A percentile compares a stretch with the other conserved stretches of the same genome.
Evolutionary conservation across 1,140 invertebrate species (phyloP).

Genomic region (Halyomorpha halys): DNA sequence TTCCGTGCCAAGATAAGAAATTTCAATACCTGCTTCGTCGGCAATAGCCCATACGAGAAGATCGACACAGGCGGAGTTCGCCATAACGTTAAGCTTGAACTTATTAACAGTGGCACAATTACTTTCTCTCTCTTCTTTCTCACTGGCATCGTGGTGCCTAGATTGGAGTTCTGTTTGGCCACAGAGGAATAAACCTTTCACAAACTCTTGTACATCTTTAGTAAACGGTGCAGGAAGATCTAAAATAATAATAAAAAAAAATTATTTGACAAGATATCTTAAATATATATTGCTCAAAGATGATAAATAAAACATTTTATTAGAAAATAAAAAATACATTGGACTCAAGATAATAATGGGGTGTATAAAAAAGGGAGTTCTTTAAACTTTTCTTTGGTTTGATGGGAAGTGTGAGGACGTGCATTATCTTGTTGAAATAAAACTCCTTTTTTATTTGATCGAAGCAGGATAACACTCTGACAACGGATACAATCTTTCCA

Average conservation of each 20-base stretch:
- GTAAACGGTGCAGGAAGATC: constrained; percentile 83
- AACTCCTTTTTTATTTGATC: too few relatives aligned
- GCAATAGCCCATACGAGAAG: constrained; percentile 93
- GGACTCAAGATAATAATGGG: too few relatives aligned
- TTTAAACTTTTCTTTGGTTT: too few relatives aligned
- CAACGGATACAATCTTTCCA: too few relatives aligned
- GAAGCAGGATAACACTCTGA: too few relatives aligned
- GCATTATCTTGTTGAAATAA: too few relatives aligned
- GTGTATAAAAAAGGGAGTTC: too few relatives aligned
- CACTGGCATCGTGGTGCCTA: constrained; percentile 66
- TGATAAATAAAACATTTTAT: too few relatives aligned
- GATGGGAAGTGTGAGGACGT: too few relatives aligned
- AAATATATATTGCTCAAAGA: too few relatives aligned
- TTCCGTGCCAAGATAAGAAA: not conserved
- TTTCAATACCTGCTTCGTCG: constrained; percentile 79
- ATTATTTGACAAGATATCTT: too few relatives aligned
- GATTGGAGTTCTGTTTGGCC: constrained; percentile 87
- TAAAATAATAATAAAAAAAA: constrained; percentile 34
- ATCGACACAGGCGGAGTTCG: constrained; percentile 94
- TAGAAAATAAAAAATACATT: too few relatives aligned
- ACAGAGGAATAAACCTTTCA: constrained; percentile 74
- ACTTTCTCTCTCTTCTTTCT: constrained; percentile 67
- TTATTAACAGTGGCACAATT: constrained; percentile 72
- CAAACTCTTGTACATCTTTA: constrained; percentile 86
- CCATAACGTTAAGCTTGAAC: constrained; percentile 92